Evolutionary conservation across 2,797 vertebrate genomes (phyloP), one percentile per base, ranked within the genome.

Genomic region (Melanotaenia trifasciata): DNA sequence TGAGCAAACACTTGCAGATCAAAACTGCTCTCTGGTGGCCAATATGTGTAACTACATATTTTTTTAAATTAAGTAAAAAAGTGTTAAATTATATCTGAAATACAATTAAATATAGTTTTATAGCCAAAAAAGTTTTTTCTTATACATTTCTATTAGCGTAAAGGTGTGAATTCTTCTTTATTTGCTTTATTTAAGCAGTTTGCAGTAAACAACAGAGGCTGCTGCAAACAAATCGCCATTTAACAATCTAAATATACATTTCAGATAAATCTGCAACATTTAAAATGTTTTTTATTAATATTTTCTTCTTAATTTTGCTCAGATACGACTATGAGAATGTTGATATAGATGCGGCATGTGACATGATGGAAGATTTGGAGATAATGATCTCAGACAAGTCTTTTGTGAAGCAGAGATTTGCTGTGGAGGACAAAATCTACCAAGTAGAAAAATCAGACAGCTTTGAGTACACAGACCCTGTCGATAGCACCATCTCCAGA

Each of bases 291-390:
- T 51, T 32, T 50, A 30, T 40, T 67, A 6, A 20, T 5, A 11
- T 33, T 45, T 58, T 30, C n/a, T 12, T 22, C 26, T 24, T 0
- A 12, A 26, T 75, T 72, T 65, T 22, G 0, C 64, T 32, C 78
- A 99, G 98, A 71, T 99, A 98, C 0, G 98, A 99, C 90, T 99
- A 99, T 0, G 96, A 98, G 79, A 96, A 97, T 70, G 94, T 99
- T 30, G 97, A 97, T 59, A 94, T 97, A 0, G 97, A 97, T 0
- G 93, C 92, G 1, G 98, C 97, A 12, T 96, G 94, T 86, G 97
- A 97, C 80, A 97, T 99, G 96, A 99, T 99, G 96, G 96, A 97
- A 84, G 96, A 98, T 80, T 84, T 99, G 90, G 97, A 99, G 92
- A 60, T 95, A 0, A 26, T 96, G 82, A 96, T 99, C 76, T 89